Evolutionary conservation across 2,888 invertebrate genomes (phyloP).

Genomic region (Andrena praecox): DNA sequence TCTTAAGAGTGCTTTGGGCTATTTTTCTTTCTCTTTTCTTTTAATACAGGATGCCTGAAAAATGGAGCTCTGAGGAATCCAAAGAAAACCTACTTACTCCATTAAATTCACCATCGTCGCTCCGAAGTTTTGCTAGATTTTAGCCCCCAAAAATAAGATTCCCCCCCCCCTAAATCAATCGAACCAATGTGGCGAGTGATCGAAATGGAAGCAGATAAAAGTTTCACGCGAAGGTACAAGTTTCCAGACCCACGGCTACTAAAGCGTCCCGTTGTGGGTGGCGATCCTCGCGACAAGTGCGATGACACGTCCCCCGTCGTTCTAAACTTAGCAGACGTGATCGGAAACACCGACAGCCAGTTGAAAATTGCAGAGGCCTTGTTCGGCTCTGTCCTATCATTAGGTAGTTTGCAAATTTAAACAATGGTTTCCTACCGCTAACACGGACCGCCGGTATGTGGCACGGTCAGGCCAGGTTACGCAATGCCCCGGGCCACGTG

Average conservation of each 20-base stretch:
- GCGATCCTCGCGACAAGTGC: constrained; percentile 45
- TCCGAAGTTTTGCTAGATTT: too few species aligned
- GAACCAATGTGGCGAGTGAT: too few species aligned
- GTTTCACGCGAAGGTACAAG: too few species aligned
- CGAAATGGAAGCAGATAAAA: too few species aligned
- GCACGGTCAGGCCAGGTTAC: constrained; percentile 69
- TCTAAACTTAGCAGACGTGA: constrained; percentile 58
- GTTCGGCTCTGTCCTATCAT: constrained; percentile 80
- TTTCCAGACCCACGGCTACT: neutral
- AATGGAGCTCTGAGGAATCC: too few species aligned
- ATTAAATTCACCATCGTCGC: too few species aligned
- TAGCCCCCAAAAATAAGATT: too few species aligned
- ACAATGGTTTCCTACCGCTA: constrained; percentile 81
- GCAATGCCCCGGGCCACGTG: constrained; percentile 67
- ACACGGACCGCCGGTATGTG: constrained; percentile 66
- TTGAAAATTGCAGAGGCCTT: constrained; percentile 78
- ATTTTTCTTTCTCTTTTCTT: too few species aligned
- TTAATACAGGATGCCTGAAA: too few species aligned
- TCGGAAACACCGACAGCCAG: constrained; percentile 74
- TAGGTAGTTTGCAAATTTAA: constrained; percentile 84
- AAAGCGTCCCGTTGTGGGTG: neutral
- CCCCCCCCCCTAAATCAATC: too few species aligned
- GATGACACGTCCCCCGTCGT: constrained; percentile 54
- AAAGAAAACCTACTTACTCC: too few species aligned
- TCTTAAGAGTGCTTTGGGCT: too few species aligned